Percentiles rank a stretch among this genome's conserved stretches.
Conservation (phyloP, 2,888 invertebrate genomes). For the Ischnus inquisitorius region DNA sequence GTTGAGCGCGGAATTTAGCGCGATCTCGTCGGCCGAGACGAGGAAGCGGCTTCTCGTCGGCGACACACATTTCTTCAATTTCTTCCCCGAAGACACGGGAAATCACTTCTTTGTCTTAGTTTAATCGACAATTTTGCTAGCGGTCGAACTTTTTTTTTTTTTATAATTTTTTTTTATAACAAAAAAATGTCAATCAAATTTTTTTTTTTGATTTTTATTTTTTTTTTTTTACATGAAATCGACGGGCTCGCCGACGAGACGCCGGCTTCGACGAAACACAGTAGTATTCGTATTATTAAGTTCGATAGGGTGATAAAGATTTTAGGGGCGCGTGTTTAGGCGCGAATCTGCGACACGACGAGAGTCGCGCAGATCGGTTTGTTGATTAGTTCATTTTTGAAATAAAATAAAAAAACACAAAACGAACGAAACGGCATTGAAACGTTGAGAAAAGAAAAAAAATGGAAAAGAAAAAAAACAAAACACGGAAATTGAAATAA, state of each 20-base stretch:
- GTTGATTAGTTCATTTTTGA: slow-evolving; percentile 61
- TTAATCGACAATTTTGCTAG: background rate
- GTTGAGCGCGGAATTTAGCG: slow-evolving; percentile 56
- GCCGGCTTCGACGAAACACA: slow-evolving; percentile 40
- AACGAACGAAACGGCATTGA: background rate
- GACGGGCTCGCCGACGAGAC: slow-evolving; percentile 49
- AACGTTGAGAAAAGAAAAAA: slow-evolving; percentile 2
- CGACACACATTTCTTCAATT: slow-evolving; percentile 19
- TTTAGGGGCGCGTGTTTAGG: slow-evolving; percentile 54
- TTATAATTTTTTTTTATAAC: background rate
- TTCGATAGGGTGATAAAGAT: slow-evolving; percentile 64
- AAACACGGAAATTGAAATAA: slow-evolving; percentile 9
- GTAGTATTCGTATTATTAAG: slow-evolving; percentile 67
- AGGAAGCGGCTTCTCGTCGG: slow-evolving; percentile 50
- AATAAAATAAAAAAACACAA: no score
- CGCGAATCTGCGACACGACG: slow-evolving; percentile 61
- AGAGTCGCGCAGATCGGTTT: slow-evolving; percentile 42
- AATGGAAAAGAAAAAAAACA: background rate
- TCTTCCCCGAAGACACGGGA: no score
- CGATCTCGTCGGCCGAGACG: slow-evolving; percentile 33
- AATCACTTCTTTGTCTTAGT: no score
- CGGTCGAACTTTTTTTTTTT: background rate
- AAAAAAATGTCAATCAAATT: no score
- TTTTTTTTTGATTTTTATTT: background rate
- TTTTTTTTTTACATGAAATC: background rate